Evolutionary conservation across 2,113 vertebrate genomes (phyloP).

Genomic region (Datnioides undecimradiatus): DNA sequence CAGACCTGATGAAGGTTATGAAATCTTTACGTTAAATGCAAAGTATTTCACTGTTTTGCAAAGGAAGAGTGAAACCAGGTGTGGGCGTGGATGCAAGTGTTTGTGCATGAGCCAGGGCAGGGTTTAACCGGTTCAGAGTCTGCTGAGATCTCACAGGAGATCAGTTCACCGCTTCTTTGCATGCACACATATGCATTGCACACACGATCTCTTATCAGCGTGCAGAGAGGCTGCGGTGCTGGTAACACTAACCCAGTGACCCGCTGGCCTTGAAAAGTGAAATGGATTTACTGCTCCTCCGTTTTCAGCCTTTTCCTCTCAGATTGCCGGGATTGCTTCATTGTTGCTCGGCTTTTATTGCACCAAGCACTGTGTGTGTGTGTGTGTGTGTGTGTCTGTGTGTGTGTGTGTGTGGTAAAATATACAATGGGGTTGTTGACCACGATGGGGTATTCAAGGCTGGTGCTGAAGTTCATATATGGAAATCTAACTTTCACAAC

Average conservation of each 20-base stretch:
- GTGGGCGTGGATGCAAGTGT: conserved; percentile 19
- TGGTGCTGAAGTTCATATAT: conserved; percentile 11
- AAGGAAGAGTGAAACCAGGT: not conserved
- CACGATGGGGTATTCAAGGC: conserved; percentile 8
- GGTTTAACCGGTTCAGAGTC: conserved; percentile 50
- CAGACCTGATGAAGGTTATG: not conserved
- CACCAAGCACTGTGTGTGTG: not conserved
- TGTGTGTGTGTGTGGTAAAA: not conserved
- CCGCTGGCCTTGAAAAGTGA: conserved; percentile 75
- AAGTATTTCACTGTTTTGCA: not conserved
- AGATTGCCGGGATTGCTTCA: conserved; percentile 34
- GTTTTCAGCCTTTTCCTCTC: conserved; percentile 43
- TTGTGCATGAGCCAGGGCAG: conserved; percentile 7
- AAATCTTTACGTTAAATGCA: not conserved
- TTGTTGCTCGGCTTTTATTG: conserved; percentile 48
- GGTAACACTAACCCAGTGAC: conserved; percentile 72
- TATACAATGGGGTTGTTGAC: not conserved
- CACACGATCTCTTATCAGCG: conserved; percentile 53
- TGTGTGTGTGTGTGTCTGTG: not conserved
- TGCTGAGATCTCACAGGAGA: conserved; percentile 54
- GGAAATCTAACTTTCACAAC: no score
- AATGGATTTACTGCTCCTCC: conserved; percentile 69
- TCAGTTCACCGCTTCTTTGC: conserved; percentile 36
- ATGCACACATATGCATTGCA: not conserved
- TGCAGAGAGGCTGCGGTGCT: conserved; percentile 1